Evolutionary conservation across 2,113 vertebrate genomes (phyloP), one percentile per base, ranked within the genome.

Genomic region (Vulpes ferrilata): DNA sequence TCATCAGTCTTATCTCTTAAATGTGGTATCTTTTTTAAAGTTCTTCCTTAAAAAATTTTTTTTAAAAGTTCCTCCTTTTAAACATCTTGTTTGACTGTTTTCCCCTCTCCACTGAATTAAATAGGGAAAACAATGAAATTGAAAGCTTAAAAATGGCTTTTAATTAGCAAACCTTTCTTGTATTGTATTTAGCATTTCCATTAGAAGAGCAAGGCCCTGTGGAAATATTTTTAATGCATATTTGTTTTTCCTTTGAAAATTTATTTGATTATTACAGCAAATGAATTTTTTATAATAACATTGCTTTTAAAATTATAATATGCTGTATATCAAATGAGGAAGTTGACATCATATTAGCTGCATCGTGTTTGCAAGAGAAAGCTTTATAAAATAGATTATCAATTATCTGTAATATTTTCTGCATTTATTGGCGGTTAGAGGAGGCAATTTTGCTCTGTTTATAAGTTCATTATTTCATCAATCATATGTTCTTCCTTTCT

Each of bases 221-320:
- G 93, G 64, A 96, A 97, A 94, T 62, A 84, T 59, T 87, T 93
- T 90, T 94, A 97, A 95, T 86, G 32, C 38, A n/a, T 78, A 96
- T 82, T 87, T 87, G 30, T 79, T 95, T 97, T 95, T 87, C 12
- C 65, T 95, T 85, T 82, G 53, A 94, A 90, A 97, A 93, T 93
- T 60, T 95, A 93, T 96, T 95, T 97, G 69, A 69, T 27, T 88
- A 79, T 93, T 96, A 81, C 0, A 76, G 9, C 13, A 96, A 90
- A 94, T 95, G 53, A 96, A 85, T 88, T 96, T 83, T 97, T 95
- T 95, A 95, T 87, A 95, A 92, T 76, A 88, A 11, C 60, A 92
- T 80, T 90, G 27, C 53, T 97, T 97, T 96, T 43, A 73, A 84
- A 97, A 97, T 93, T 94, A 82, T 85, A 81, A 85, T 82, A 80